phyloP scores from a whole-genome alignment of 2,113 vertebrate genomes.

The Cynocephalus volans region DNA sequence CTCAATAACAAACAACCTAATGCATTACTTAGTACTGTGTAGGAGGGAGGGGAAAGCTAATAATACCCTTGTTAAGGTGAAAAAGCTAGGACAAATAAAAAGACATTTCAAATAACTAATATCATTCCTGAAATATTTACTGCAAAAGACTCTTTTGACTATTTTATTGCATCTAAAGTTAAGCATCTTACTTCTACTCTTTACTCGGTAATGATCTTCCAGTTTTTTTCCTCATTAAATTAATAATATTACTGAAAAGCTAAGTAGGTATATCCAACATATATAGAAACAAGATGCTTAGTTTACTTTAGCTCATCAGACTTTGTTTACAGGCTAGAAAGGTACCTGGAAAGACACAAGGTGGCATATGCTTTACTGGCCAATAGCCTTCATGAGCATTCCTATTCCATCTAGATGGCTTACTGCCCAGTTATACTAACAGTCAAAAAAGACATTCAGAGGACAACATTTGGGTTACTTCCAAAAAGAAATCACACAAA shows the following conservation, averaged over 20 bases:
- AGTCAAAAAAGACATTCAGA: background rate
- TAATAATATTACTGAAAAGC: background rate
- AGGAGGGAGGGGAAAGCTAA: background rate
- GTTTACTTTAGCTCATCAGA: background rate
- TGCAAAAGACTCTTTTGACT: background rate
- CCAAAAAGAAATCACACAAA: background rate
- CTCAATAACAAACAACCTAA: background rate
- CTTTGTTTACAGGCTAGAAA: background rate
- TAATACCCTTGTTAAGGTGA: background rate
- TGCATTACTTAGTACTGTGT: background rate
- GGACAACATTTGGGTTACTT: no score
- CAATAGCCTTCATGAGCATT: background rate
- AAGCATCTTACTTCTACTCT: background rate
- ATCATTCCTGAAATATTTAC: background rate
- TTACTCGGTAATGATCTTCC: background rate
- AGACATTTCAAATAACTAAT: background rate
- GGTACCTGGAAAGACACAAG: background rate
- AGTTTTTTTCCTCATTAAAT: background rate
- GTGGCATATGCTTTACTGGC: background rate
- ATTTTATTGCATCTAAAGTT: background rate
- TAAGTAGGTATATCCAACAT: background rate
- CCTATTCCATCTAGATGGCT: background rate
- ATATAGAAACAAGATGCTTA: background rate
- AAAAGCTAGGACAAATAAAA: background rate
- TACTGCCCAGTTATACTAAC: background rate